These are phyloP conservation scores for Limonius californicus DNA, from an alignment of 1,140 invertebrate genomes.

Conservation along the genomic window DNA sequence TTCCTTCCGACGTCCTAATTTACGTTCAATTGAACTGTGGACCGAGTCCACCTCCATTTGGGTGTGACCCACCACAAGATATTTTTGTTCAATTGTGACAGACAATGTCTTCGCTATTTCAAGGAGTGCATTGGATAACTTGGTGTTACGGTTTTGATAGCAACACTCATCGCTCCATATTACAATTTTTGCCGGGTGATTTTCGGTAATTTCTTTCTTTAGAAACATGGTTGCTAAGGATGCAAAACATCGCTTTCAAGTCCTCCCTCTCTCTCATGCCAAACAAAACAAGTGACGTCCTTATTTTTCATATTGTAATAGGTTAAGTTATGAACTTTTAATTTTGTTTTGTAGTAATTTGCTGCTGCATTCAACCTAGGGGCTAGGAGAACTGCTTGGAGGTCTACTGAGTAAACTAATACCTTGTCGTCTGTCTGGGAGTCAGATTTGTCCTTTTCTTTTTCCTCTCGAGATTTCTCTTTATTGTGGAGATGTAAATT, in stretches of 20 bases:
- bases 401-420: conserved; percentile 14
- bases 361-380: conserved; percentile 20
- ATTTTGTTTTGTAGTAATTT: conserved; percentile 42
- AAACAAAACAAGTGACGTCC: conserved; percentile 35
- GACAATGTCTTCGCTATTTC: neutral
- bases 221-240: conserved; percentile 3
- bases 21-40: conserved; percentile 19
- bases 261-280: conserved; percentile 25
- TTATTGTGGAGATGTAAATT: conserved; percentile 25
- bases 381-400: conserved; percentile 36
- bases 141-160: conserved; percentile 19
- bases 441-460: conserved; percentile 31
- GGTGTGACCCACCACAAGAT: conserved; percentile 17
- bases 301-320: conserved; percentile 32
- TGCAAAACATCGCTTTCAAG: conserved; percentile 19
- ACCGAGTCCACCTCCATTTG: conserved; percentile 23
- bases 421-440: neutral
- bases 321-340: conserved; percentile 40
- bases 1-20: neutral
- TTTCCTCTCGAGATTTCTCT: conserved; percentile 29
- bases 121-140: conserved; percentile 14
- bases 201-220: neutral
- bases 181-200: conserved; percentile 14
- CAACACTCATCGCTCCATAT: conserved; percentile 20
- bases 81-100: conserved; percentile 23